Percentiles rank a stretch among this genome's conserved stretches.
phyloP scores from a whole-genome alignment of 2,113 vertebrate genomes.

The Bos indicus region DNA sequence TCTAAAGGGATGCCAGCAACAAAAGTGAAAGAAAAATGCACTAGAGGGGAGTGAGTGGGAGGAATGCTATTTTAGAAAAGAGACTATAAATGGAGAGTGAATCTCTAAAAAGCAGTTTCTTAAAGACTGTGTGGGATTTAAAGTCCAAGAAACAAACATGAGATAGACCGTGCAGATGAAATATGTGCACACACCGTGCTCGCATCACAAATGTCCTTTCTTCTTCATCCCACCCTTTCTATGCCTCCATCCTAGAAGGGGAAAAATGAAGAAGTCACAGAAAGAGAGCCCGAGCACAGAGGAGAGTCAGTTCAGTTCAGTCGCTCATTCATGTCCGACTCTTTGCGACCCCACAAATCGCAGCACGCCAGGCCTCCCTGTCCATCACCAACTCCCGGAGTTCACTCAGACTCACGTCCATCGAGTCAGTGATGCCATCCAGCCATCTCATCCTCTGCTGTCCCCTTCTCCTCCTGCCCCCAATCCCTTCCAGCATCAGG shows the following conservation, averaged over 20 bases:
- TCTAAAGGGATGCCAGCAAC: background rate
- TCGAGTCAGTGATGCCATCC: too few species aligned
- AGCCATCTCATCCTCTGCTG: too few species aligned
- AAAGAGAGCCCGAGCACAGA: background rate
- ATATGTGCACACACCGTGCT: background rate
- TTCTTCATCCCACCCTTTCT: background rate
- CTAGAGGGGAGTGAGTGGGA: background rate
- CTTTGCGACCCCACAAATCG: too few species aligned
- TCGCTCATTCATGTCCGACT: too few species aligned
- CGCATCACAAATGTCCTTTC: background rate
- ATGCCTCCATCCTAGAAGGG: background rate
- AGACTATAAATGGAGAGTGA: conserved; percentile 21
- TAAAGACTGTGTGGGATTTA: conserved; percentile 48
- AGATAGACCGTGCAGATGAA: conserved; percentile 39
- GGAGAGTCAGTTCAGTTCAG: background rate
- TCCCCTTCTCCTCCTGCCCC: too few species aligned
- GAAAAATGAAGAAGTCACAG: background rate
- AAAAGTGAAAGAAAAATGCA: background rate
- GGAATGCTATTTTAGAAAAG: conserved; percentile 41
- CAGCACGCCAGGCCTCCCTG: too few species aligned
- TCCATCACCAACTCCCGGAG: too few species aligned
- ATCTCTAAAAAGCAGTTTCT: conserved; percentile 35
- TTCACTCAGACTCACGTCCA: too few species aligned
- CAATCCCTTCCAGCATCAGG: too few species aligned
- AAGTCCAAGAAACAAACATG: conserved; percentile 39